These are phyloP conservation scores for Microcebus jonahi DNA, from an alignment of 2,113 vertebrate species.

Conservation along the genomic window DNA sequence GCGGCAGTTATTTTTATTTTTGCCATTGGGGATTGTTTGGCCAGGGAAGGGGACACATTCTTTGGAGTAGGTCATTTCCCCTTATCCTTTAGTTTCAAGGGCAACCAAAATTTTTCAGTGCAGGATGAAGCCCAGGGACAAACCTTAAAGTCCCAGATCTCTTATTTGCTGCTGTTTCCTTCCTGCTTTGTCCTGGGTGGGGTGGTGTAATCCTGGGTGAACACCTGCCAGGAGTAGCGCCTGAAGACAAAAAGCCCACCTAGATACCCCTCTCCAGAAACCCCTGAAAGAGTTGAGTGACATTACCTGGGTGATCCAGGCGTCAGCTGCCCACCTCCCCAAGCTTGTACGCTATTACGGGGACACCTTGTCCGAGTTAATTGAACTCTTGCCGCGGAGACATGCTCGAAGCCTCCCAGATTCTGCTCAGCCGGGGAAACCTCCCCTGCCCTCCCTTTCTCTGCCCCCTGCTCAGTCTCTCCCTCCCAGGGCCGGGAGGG, in stretches of 20 bases:
- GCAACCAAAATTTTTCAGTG: neutral
- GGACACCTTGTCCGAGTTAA: neutral
- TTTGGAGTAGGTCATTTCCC: neutral
- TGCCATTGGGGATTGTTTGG: neutral
- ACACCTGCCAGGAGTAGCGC: neutral
- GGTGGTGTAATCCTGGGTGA: neutral
- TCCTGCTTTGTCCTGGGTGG: neutral
- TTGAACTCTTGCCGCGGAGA: rapidly evolving
- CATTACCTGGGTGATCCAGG: neutral
- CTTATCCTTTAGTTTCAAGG: neutral
- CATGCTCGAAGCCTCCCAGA: too few species aligned
- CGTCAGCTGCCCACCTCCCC: neutral
- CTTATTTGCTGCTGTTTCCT: neutral
- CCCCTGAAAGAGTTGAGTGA: too few species aligned
- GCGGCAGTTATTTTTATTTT: neutral
- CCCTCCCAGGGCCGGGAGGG: neutral
- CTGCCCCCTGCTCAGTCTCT: neutral
- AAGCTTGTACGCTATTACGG: neutral
- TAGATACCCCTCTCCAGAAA: neutral
- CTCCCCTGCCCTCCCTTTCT: neutral
- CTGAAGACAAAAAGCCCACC: neutral
- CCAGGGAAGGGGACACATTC: neutral
- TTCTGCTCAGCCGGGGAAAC: neutral
- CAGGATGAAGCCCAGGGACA: neutral
- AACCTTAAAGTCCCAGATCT: neutral